Percentiles rank a stretch among this genome's conserved stretches.
These are phyloP conservation scores for Nipponia nippon DNA, from an alignment of 2,113 vertebrate species.

Conservation along the genomic window DNA sequence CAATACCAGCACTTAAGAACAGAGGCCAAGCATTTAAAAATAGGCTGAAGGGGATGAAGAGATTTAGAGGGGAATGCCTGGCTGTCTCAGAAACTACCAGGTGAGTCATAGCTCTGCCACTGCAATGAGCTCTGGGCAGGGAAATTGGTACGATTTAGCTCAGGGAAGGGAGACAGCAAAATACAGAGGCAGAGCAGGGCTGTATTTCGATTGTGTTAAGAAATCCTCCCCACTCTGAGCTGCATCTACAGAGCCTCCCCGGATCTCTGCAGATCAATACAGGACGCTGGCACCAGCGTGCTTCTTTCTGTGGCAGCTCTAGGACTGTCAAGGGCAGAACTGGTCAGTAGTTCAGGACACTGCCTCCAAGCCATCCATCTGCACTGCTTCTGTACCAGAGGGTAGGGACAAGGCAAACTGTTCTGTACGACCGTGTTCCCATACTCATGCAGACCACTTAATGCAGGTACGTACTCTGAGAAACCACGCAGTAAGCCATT, in stretches of 20 bases:
- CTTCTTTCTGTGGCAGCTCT: not conserved
- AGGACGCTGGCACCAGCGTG: not conserved
- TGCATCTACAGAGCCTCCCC: not conserved
- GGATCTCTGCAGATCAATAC: not conserved
- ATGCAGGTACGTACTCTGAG: fast-evolving
- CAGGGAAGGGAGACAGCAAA: not conserved
- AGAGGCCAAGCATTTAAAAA: slow-evolving; percentile 54
- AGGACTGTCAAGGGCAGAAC: not conserved
- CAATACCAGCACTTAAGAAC: slow-evolving; percentile 37
- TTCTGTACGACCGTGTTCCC: not conserved
- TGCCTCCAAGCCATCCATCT: not conserved
- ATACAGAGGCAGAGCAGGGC: not conserved
- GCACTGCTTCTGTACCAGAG: not conserved
- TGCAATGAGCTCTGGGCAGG: not conserved
- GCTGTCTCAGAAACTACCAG: slow-evolving; percentile 44
- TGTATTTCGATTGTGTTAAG: not conserved
- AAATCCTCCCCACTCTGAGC: not conserved
- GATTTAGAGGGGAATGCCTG: slow-evolving; percentile 60
- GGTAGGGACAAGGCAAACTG: not conserved
- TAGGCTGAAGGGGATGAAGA: slow-evolving; percentile 56
- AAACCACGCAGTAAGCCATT: not conserved
- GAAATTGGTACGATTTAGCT: not conserved
- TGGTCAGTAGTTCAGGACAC: not conserved
- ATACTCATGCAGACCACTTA: not conserved
- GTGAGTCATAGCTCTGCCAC: slow-evolving; percentile 16